Conservation (phyloP, 2,888 invertebrate genomes). For the Xestobium rufovillosum region DNA sequence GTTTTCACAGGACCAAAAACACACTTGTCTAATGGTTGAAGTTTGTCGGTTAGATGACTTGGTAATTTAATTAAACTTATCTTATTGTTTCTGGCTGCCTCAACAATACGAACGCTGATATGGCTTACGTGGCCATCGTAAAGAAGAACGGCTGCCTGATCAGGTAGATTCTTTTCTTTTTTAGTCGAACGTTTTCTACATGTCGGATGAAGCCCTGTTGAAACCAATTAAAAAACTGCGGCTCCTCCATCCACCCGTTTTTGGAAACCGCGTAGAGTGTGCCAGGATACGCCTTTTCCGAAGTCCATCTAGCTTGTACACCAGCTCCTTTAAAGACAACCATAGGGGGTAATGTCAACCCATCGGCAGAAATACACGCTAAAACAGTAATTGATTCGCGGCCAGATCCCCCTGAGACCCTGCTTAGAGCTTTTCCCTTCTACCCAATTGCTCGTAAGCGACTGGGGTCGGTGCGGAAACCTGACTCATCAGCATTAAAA, state of each 20-base stretch:
- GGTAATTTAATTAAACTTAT: slow-evolving; percentile 19
- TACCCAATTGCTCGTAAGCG: slow-evolving; percentile 25
- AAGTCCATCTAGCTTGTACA: slow-evolving; percentile 25
- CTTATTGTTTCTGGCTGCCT: slow-evolving; percentile 17
- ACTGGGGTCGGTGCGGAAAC: slow-evolving; percentile 25
- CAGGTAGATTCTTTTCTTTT: slow-evolving; percentile 1
- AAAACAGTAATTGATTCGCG: slow-evolving; percentile 27
- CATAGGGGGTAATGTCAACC: slow-evolving; percentile 23
- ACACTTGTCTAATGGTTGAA: slow-evolving; percentile 19
- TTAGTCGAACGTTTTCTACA: neutral
- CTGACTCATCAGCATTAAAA: slow-evolving; percentile 26
- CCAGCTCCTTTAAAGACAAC: slow-evolving; percentile 27
- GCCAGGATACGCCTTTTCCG: slow-evolving; percentile 22
- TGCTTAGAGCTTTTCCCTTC: slow-evolving; percentile 23
- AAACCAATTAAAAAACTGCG: slow-evolving; percentile 6
- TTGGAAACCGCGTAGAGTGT: slow-evolving; percentile 23
- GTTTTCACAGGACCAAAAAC: slow-evolving; percentile 15
- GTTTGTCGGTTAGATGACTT: slow-evolving; percentile 21
- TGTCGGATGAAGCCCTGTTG: neutral
- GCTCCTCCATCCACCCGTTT: slow-evolving; percentile 22
- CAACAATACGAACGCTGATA: slow-evolving; percentile 9
- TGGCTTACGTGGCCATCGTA: slow-evolving; percentile 5
- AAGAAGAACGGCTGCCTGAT: slow-evolving; percentile 1
- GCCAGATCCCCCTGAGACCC: slow-evolving; percentile 27
- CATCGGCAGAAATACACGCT: slow-evolving; percentile 25